phyloP scores from a whole-genome alignment of 23 tunicate species.

The Diplosoma virens region DNA sequence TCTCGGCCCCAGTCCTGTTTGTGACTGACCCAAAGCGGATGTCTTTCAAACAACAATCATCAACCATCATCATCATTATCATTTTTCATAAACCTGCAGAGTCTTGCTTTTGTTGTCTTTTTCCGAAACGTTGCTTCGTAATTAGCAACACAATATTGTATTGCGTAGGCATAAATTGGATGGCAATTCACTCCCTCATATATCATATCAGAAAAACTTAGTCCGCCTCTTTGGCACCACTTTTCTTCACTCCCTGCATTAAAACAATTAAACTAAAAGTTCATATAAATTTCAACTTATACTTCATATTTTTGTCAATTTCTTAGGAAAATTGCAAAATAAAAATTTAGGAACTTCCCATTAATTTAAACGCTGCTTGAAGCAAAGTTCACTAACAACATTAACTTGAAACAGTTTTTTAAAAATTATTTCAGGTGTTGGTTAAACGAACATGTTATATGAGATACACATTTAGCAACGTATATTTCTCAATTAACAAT shows the following conservation, averaged over 20 bases:
- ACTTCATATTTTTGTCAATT: too few relatives aligned
- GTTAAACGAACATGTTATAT: too few relatives aligned
- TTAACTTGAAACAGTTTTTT: too few relatives aligned
- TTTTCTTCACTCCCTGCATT: conserved; percentile 24
- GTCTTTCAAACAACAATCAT: background rate
- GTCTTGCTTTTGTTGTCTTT: conserved; percentile 3
- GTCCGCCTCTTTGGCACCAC: conserved; percentile 44
- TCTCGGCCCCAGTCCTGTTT: too few relatives aligned
- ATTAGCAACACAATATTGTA: conserved; percentile 23
- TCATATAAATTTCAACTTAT: too few relatives aligned
- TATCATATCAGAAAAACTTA: conserved; percentile 2
- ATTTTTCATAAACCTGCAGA: conserved; percentile 24
- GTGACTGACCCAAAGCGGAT: background rate
- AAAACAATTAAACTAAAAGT: background rate
- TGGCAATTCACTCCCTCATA: conserved; percentile 31
- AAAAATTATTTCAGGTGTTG: too few relatives aligned
- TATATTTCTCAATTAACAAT: too few relatives aligned
- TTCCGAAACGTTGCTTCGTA: conserved; percentile 27
- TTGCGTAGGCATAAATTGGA: conserved; percentile 36
- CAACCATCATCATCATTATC: background rate
- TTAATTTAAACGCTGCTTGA: too few relatives aligned
- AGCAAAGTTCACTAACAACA: too few relatives aligned
- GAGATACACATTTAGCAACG: too few relatives aligned
- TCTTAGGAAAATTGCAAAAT: too few relatives aligned
- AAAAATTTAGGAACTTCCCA: too few relatives aligned